Base-by-base conservation (phyloP, 2,888 invertebrate species). In the Xestia rhomboidea region DNA sequence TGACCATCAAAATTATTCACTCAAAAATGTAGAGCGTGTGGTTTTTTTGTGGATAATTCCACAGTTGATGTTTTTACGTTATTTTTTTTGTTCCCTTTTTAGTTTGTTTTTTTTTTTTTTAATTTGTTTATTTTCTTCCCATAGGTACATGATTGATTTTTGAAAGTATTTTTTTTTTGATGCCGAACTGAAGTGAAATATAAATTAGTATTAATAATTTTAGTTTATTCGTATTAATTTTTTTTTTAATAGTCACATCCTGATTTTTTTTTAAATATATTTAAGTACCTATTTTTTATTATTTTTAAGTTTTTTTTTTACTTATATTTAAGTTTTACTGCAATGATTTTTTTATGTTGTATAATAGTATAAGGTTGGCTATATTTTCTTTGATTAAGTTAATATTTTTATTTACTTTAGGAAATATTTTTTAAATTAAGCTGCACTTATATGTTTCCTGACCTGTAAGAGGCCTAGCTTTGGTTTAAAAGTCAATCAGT, bases 101-200 rank as follows among this genome's bases (percentile, higher is more conserved):
- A 57, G 77, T 64, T 69, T 30, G 69, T 68, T 46, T 63, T 76
- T 72, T 77, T 82, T 81, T 79, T 81, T 79, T 83, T 79, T 77
- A 85, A 84, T 76, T 76, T 89, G 77, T 73, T 86, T 87, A 87
- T 90, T 90, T 90, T 88, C 86, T 73, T 73, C 71, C 87, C 87
- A 8, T 93, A 96, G 96, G 96, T 96, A 95, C 96, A 96, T 96
- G 96, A 93, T 96, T 91, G 96, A 96, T 89, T 96, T 96, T 93
- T 95, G 92, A 92, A 73, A 76, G 49, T 76, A 46, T 86, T 76
- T 75, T 82, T 82, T 76, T 68, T 68, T 71, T 77, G 82, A 84
- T 62, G 85, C 76, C 75, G 86, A 75, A 85, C 88, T 87, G 87
- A 89, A 87, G 86, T 85, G 82, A 81, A 87, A 80, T 86, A 80